phyloP scores from a whole-genome alignment of 2,797 vertebrate species.

The Sandelia bainsii region DNA sequence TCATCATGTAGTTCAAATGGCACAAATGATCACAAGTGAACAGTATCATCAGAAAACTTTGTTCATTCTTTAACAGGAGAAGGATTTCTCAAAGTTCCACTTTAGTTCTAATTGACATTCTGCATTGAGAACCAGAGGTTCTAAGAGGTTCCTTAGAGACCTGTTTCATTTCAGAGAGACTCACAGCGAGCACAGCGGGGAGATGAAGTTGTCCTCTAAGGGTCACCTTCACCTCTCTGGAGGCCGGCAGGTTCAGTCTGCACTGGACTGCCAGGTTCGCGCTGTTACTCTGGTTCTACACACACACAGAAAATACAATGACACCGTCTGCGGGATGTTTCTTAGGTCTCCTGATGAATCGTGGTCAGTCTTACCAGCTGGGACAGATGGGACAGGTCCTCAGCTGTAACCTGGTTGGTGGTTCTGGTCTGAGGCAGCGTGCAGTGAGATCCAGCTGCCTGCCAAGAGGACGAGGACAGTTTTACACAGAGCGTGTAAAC shows the following conservation, averaged over 20 bases:
- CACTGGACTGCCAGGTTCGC: constrained; percentile 84
- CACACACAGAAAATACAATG: not conserved
- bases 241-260: constrained; percentile 80
- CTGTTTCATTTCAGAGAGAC: constrained; percentile 42
- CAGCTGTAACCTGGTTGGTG: constrained; percentile 54
- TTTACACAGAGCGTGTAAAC: not conserved
- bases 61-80: no score
- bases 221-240: constrained; percentile 80
- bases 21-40: no score
- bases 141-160: no score
- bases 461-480: constrained; percentile 27
- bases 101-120: no score
- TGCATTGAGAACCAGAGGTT: no score
- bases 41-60: no score
- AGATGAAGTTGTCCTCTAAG: constrained; percentile 86
- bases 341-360: no score
- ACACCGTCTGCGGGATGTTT: not conserved
- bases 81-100: no score
- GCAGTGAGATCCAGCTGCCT: constrained; percentile 72
- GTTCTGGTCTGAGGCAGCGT: constrained; percentile 45
- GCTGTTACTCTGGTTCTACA: constrained; percentile 90
- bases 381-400: constrained; percentile 85
- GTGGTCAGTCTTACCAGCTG: constrained; percentile 85
- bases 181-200: constrained; percentile 86
- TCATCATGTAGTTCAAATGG: no score